A percentile compares a stretch with the other conserved stretches of the same genome.
Evolutionary conservation across 2,797 vertebrate genomes (phyloP).

Genomic region (Podarcis siculus): DNA sequence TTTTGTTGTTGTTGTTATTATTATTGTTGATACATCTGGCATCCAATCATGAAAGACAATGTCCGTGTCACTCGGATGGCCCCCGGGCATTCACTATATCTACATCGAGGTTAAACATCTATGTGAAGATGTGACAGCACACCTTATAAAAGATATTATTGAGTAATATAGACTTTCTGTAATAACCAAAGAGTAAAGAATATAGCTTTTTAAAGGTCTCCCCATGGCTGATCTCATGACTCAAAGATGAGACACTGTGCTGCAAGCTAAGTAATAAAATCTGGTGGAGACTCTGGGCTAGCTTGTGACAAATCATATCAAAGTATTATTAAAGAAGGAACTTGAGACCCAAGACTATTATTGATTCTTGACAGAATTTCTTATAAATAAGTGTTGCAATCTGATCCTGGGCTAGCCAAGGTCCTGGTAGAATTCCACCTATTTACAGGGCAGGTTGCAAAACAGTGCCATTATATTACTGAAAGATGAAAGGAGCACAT

Average conservation of each 20-base stretch:
- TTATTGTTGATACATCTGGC: slow-evolving; percentile 80
- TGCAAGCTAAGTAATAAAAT: slow-evolving; percentile 92
- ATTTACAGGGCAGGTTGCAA: slow-evolving; percentile 80
- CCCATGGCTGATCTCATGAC: slow-evolving; percentile 88
- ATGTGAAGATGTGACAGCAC: slow-evolving; percentile 84
- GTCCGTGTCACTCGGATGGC: slow-evolving; percentile 82
- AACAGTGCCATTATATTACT: slow-evolving; percentile 81
- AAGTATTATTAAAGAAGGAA: slow-evolving; percentile 94
- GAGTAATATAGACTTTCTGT: slow-evolving; percentile 88
- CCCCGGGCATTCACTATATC: slow-evolving; percentile 81
- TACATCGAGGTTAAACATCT: slow-evolving; percentile 85
- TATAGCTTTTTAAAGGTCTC: slow-evolving; percentile 88
- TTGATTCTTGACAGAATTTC: slow-evolving; percentile 92
- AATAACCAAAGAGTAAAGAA: slow-evolving; percentile 89
- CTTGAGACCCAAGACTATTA: slow-evolving; percentile 89
- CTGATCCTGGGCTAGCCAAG: slow-evolving; percentile 82
- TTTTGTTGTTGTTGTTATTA: slow-evolving; percentile 68
- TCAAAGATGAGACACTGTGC: slow-evolving; percentile 88
- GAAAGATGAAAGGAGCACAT: slow-evolving; percentile 74
- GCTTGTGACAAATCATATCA: slow-evolving; percentile 94
- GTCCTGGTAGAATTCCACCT: slow-evolving; percentile 85
- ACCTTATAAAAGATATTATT: slow-evolving; percentile 87
- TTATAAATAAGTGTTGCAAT: slow-evolving; percentile 91
- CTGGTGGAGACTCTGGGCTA: slow-evolving; percentile 85
- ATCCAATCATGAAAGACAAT: slow-evolving; percentile 84